Conservation (phyloP, 2,113 vertebrate genomes). For the Peucedramus taeniatus region DNA sequence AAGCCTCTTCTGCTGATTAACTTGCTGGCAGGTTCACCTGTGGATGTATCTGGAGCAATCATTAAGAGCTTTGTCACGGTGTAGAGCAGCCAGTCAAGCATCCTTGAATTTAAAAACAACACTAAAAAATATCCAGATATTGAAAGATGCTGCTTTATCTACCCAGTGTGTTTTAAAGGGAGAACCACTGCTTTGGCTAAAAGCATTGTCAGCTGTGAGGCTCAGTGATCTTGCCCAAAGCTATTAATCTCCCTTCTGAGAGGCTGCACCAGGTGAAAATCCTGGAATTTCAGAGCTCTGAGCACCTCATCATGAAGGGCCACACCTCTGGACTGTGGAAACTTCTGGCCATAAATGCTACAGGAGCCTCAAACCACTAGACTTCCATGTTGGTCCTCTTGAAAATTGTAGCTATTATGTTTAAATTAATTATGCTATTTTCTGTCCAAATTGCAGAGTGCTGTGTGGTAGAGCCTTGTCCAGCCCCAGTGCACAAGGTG, state of each 20-base stretch:
- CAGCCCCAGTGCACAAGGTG: rapidly evolving
- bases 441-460: not conserved
- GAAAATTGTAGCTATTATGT: slow-evolving; percentile 21
- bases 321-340: not conserved
- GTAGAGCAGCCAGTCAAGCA: slow-evolving; percentile 2
- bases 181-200: not conserved
- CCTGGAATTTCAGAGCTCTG: not conserved
- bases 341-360: not conserved
- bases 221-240: not conserved
- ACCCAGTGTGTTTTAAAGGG: not conserved
- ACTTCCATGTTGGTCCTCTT: not conserved
- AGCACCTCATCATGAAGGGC: not conserved
- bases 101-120: not conserved
- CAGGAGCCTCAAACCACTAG: not conserved
- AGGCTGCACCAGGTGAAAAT: not conserved
- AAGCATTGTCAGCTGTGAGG: not conserved
- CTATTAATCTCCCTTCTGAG: not conserved
- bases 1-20: slow-evolving; percentile 3
- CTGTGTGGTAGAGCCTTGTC: not conserved
- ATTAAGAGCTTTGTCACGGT: not conserved
- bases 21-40: not conserved
- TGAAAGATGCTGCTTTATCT: not conserved
- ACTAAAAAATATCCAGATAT: not conserved
- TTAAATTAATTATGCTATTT: slow-evolving; percentile 30
- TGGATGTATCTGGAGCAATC: not conserved